A percentile compares a stretch with the other conserved stretches of the same genome.
Evolutionary conservation across 2,888 invertebrate species (phyloP).

Genomic region (Thera britannica): DNA sequence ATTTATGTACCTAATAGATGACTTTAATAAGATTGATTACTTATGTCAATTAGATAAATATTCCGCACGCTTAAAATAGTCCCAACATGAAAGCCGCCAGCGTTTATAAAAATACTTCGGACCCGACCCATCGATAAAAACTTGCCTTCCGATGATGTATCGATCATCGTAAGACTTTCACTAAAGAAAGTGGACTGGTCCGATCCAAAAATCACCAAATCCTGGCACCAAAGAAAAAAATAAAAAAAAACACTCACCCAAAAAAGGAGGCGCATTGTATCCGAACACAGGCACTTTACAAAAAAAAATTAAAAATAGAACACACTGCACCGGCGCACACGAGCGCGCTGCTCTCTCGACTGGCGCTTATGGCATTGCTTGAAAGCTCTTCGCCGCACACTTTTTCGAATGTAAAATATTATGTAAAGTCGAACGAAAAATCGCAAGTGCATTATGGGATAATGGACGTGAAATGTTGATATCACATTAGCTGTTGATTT

Average conservation of each 20-base stretch:
- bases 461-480: constrained; percentile 43
- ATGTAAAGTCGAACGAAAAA: constrained; percentile 72
- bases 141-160: constrained; percentile 59
- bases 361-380: constrained; percentile 53
- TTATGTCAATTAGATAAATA: neutral
- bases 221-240: constrained; percentile 38
- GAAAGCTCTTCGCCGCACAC: constrained; percentile 62
- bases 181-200: constrained; percentile 66
- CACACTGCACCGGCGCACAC: constrained; percentile 77
- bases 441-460: constrained; percentile 71
- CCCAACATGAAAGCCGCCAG: constrained; percentile 32
- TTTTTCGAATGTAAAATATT: constrained; percentile 67
- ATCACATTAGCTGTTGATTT: constrained; percentile 25
- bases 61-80: constrained; percentile 26
- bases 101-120: constrained; percentile 43
- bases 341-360: constrained; percentile 73
- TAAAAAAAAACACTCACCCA: constrained; percentile 67
- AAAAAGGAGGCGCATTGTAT: constrained; percentile 80
- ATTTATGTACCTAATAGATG: no score
- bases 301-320: constrained; percentile 55
- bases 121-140: constrained; percentile 54
- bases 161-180: constrained; percentile 67
- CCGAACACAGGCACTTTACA: constrained; percentile 72
- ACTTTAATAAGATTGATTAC: neutral
- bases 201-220: constrained; percentile 32